A percentile compares a stretch with the other conserved stretches of the same genome.
Evolutionary conservation across 2,113 vertebrate species (phyloP).

Genomic region (Corynorhinus townsendii): DNA sequence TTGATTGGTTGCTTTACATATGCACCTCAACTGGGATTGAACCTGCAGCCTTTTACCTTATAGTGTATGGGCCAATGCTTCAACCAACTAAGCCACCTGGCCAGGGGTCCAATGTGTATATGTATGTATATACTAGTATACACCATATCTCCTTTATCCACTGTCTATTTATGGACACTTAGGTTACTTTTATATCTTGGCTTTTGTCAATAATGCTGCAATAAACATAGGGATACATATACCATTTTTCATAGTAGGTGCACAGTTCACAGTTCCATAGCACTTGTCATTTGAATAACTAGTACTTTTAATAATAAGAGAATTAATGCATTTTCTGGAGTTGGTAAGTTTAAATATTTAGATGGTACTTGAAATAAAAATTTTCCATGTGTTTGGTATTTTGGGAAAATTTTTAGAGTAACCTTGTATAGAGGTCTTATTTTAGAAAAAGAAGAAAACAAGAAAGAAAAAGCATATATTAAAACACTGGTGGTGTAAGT

Average conservation of each 20-base stretch:
- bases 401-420: slow-evolving; percentile 12
- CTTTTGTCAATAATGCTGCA: neutral
- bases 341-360: slow-evolving; percentile 23
- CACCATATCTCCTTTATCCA: neutral
- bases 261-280: neutral
- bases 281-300: neutral
- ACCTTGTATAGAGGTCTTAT: neutral
- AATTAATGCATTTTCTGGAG: neutral
- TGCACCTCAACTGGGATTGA: neutral
- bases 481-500: neutral
- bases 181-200: neutral
- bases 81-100: neutral
- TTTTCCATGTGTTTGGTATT: slow-evolving; percentile 26
- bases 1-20: neutral
- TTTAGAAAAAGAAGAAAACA: neutral
- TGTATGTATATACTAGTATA: neutral
- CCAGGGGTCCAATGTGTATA: neutral
- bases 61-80: neutral
- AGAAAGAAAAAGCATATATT: neutral
- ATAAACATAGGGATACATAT: neutral
- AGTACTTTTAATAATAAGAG: neutral
- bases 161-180: neutral
- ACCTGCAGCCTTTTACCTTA: neutral
- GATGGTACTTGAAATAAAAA: slow-evolving; percentile 33
- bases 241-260: neutral